These are phyloP conservation scores for Asarcornis scutulata DNA, from an alignment of 2,113 vertebrate genomes.

Conservation along the genomic window DNA sequence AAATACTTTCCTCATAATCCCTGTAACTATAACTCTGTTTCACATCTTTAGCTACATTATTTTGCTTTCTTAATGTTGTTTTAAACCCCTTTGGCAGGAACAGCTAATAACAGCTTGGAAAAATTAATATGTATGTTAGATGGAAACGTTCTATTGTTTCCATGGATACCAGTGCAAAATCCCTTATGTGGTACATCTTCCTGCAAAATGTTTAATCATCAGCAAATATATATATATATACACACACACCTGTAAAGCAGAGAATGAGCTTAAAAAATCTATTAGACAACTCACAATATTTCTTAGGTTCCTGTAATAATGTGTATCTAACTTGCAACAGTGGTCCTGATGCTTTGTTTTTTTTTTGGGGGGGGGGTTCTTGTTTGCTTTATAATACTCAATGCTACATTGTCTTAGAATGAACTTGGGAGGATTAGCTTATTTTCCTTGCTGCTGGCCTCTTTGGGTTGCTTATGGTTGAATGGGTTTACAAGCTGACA, in stretches of 20 bases:
- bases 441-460: not conserved
- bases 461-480: not conserved
- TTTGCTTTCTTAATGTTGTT: not conserved
- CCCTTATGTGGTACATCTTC: not conserved
- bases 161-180: conserved; percentile 38
- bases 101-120: conserved; percentile 10
- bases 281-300: not conserved
- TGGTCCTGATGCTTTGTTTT: not conserved
- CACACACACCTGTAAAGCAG: not conserved
- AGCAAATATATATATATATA: not conserved
- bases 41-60: not conserved
- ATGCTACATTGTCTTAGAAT: not conserved
- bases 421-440: not conserved
- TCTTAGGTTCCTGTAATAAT: not conserved
- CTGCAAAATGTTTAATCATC: not conserved
- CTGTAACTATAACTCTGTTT: not conserved
- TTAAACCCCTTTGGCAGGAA: conserved; percentile 2
- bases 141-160: conserved; percentile 39
- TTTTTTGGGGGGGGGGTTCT: not conserved
- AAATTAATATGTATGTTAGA: conserved; percentile 17
- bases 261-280: not conserved
- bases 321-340: rapidly evolving
- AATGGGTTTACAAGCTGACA: not conserved
- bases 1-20: not conserved
- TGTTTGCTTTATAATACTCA: not conserved